Evolutionary conservation across 1,140 invertebrate species (phyloP), one percentile per base, ranked within the genome.

Genomic region (Manduca sexta): DNA sequence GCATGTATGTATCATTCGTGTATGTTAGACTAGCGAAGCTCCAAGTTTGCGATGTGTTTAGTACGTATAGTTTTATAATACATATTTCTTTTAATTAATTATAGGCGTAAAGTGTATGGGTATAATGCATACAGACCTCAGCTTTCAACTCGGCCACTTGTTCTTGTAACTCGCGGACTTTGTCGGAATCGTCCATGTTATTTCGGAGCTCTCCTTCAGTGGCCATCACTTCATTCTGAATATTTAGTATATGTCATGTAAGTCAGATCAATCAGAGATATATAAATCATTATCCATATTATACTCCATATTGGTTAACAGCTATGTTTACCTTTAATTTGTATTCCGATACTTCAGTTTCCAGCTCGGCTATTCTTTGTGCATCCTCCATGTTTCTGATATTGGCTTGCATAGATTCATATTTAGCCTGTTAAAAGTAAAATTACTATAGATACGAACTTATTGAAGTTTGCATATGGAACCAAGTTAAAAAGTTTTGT

Each of bases 301-400:
- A n/a, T n/a, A n/a, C n/a, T n/a, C n/a, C n/a, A n/a, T n/a, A n/a
- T n/a, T n/a, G n/a, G n/a, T n/a, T n/a, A n/a, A n/a, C 8, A 3
- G 21, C 1, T 3, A 26, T 8, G 14, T 39, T 45, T 86, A 96
- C 96, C 90, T 97, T 97, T 51, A 95, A 90, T 87, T 99, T 97
- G 48, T 98, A 89, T 65, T 95, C 90, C 6, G 97, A 97, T 50
- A 99, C 96, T 86, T 96, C 96, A 64, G 98, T 97, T 53, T 93
- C 95, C 11, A 99, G 88, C 83, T 98, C 97, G n/a, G 96, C 97
- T 37, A 98, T 93, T 41, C 92, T 90, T 80, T 98, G 97, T 38
- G 95, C 92, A 68, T 97, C 94, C 74, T 99, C 97, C 16, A 97
- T 95, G 69, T 98, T 97, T 59, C 94, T 91, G 45, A 99, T 97